Base-by-base conservation (phyloP, 2,113 vertebrate genomes). In the Anoura caudifer region DNA sequence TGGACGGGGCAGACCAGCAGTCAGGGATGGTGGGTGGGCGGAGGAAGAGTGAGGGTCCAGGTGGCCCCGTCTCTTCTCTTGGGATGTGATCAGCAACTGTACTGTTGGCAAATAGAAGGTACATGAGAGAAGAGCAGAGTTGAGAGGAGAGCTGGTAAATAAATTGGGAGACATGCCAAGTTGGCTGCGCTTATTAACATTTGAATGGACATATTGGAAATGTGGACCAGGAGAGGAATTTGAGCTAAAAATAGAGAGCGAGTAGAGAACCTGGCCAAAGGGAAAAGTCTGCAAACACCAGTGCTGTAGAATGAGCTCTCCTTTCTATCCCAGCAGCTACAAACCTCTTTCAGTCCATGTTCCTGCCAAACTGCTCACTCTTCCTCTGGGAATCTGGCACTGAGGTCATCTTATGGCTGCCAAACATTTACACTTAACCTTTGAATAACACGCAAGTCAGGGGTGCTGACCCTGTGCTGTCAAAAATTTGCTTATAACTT, bases 201-300 rank as follows among this genome's bases (percentile, higher is more conserved):
- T 43, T 75, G 43, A 82, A 24, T 96, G n/a, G 38, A 22, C 52
- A 86, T 33, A 38, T 31, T 69, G 36, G 36, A 92, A 95, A 65
- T 81, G 50, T 47, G 16, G 28, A 26, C 80, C 43, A 73, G 24
- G 72, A 91, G 52, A 82, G 59, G 63, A 12, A 79, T 61, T 24
- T 67, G 47, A 70, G 20, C 5, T 41, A 12, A 73, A 88, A 54
- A 22, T 33, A 22, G 59, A 59, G 31, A 80, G 7, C 11, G 11
- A 31, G 3, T 11, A 67, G 41, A 70, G 41, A 59, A n/a, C 4
- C 9, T 20, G 63, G 33, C 28, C 20, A 31, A 45, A 56, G 38
- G 73, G 7, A 17, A 1, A 77, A 24, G 15, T 38, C 26, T 33
- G 2, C 16, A 59, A 73, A 76, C 16, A 15, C 41, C 24, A 33